phyloP scores from a whole-genome alignment of 2,113 vertebrate species.

The Catagonus wagneri region DNA sequence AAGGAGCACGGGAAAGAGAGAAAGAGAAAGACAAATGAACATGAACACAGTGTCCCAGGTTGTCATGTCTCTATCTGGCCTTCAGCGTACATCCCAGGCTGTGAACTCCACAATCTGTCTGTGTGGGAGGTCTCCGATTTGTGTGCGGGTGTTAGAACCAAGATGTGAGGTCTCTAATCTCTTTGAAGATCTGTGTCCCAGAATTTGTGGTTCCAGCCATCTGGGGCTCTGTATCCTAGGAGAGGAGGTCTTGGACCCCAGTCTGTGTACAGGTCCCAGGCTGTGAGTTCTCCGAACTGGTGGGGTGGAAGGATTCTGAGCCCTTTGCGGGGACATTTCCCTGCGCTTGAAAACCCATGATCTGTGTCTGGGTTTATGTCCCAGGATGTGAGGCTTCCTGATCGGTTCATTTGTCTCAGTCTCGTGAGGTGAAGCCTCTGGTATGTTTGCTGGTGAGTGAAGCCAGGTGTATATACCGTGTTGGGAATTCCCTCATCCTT shows the following conservation, averaged over 20 bases:
- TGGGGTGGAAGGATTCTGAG: background rate
- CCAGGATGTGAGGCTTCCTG: background rate
- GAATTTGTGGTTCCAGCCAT: background rate
- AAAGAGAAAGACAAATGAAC: no score
- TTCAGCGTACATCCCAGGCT: background rate
- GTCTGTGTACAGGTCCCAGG: background rate
- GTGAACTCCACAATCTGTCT: background rate
- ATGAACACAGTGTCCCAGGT: background rate
- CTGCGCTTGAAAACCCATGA: background rate
- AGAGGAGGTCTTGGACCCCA: background rate
- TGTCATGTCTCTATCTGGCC: background rate
- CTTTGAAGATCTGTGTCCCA: background rate
- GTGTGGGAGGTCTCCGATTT: background rate
- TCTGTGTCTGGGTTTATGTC: conserved; percentile 21
- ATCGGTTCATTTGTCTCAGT: conserved; percentile 28
- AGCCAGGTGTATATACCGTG: background rate
- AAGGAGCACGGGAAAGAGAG: background rate
- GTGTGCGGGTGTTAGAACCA: background rate
- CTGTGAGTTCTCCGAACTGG: conserved; percentile 26
- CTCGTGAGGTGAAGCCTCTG: background rate
- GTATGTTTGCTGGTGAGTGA: background rate
- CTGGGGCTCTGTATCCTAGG: background rate
- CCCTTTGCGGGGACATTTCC: background rate
- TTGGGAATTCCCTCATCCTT: background rate
- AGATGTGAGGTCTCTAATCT: background rate